phyloP scores from a whole-genome alignment of 92 coral and sea anemone species.

The Parazoanthus atlanticus region DNA sequence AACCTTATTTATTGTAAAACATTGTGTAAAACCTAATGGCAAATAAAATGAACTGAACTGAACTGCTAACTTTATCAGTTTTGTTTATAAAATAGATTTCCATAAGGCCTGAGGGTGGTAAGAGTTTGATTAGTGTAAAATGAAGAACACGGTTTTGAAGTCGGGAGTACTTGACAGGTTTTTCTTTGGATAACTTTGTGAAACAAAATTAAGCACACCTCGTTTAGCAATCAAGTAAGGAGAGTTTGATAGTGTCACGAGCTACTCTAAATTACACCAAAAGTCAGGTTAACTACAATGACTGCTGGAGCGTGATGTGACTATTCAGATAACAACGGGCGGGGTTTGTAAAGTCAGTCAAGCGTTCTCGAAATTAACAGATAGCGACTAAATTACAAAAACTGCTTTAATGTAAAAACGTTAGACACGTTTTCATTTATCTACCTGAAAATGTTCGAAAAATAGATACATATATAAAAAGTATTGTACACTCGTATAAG shows the following conservation, averaged over 20 bases:
- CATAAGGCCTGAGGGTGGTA: too few species aligned
- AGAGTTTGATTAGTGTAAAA: neutral
- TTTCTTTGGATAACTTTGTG: neutral
- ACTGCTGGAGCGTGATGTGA: neutral
- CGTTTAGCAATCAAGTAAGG: neutral
- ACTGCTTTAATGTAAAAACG: neutral
- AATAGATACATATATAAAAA: too few species aligned
- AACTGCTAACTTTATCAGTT: too few species aligned
- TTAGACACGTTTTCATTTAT: too few species aligned
- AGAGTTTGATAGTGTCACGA: neutral
- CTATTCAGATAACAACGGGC: neutral
- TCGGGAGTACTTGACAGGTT: neutral
- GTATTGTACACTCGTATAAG: too few species aligned
- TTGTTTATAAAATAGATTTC: too few species aligned
- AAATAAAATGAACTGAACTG: too few species aligned
- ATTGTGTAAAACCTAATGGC: too few species aligned
- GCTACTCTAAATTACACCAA: neutral
- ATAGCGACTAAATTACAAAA: too few species aligned
- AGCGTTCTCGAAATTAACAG: neutral
- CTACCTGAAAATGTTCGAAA: too few species aligned
- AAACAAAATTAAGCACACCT: neutral
- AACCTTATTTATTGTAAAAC: too few species aligned
- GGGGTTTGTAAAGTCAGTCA: neutral
- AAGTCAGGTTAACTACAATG: neutral
- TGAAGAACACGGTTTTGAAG: neutral